A percentile compares a stretch with the other conserved stretches of the same genome.
Evolutionary conservation across 1,140 invertebrate genomes (phyloP).

Genomic region (Gryllus bimaculatus): DNA sequence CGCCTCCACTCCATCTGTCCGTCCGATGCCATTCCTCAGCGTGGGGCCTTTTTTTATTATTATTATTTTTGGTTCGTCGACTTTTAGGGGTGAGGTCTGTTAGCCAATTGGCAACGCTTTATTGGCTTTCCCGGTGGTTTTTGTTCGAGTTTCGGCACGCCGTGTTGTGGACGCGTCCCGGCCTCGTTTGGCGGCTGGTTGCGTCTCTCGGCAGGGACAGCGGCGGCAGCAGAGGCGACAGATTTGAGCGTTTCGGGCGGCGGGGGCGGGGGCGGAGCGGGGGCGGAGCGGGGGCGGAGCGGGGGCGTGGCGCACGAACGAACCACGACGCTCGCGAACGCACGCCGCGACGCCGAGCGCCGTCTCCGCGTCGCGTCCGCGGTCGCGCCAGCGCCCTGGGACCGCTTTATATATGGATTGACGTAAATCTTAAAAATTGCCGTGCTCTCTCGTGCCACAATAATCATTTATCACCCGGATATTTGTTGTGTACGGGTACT

Average conservation of each 20-base stretch:
- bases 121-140: background rate
- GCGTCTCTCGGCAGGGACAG: no score
- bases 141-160: background rate
- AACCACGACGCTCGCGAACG: no score
- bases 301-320: no score
- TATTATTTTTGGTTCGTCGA: background rate
- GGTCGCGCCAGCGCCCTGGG: no score
- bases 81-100: background rate
- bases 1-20: no score
- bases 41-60: background rate
- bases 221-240: no score
- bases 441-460: background rate
- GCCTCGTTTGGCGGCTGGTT: background rate
- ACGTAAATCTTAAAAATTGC: slow-evolving; percentile 5
- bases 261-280: no score
- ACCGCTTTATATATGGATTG: background rate
- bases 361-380: no score
- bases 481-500: slow-evolving; percentile 4
- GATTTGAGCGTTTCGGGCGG: no score
- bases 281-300: no score
- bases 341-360: no score
- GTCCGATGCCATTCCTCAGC: no score
- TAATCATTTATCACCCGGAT: background rate
- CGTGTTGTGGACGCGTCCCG: background rate
- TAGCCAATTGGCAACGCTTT: background rate